A percentile compares a stretch with the other conserved stretches of the same genome.
These are phyloP conservation scores for Scarus forsteni DNA, from an alignment of 2,797 vertebrate genomes.

Conservation along the genomic window DNA sequence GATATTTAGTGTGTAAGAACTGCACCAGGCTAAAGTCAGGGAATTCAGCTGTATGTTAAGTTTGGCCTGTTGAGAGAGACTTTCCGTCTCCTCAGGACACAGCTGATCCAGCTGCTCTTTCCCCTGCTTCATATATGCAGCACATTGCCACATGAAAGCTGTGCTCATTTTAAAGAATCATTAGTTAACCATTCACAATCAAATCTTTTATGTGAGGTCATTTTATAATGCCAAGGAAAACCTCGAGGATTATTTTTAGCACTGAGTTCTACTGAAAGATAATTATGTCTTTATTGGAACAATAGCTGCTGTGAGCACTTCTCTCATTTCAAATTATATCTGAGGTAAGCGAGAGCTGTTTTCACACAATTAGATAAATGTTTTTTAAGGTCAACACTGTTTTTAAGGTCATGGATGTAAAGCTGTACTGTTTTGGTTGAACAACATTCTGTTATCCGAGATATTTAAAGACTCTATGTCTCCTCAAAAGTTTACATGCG, in stretches of 20 bases:
- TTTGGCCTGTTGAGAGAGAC: constrained; percentile 46
- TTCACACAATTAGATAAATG: constrained; percentile 7
- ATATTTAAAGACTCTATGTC: too few species aligned
- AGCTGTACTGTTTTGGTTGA: too few species aligned
- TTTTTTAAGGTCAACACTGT: constrained; percentile 19
- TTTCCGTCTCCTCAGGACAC: constrained; percentile 54
- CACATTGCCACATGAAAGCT: constrained; percentile 53
- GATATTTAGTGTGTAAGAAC: constrained; percentile 28
- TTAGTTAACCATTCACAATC: constrained; percentile 48
- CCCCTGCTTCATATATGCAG: constrained; percentile 34
- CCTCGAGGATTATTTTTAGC: constrained; percentile 47
- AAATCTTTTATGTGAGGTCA: constrained; percentile 47
- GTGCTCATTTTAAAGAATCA: constrained; percentile 40
- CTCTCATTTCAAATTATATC: background rate
- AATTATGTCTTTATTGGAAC: constrained; percentile 37
- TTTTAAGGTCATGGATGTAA: too few species aligned
- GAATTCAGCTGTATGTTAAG: constrained; percentile 34
- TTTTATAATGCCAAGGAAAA: constrained; percentile 38
- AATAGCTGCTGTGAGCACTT: constrained; percentile 16
- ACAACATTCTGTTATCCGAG: too few species aligned
- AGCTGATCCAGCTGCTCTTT: constrained; percentile 43
- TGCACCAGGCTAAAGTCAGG: constrained; percentile 22
- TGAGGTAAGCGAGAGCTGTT: constrained; percentile 5
- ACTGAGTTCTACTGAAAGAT: constrained; percentile 30
- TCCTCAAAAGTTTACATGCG: too few species aligned